Evolutionary conservation across 2,113 vertebrate species (phyloP), one percentile per base, ranked within the genome.

Genomic region (Siniperca knerii): DNA sequence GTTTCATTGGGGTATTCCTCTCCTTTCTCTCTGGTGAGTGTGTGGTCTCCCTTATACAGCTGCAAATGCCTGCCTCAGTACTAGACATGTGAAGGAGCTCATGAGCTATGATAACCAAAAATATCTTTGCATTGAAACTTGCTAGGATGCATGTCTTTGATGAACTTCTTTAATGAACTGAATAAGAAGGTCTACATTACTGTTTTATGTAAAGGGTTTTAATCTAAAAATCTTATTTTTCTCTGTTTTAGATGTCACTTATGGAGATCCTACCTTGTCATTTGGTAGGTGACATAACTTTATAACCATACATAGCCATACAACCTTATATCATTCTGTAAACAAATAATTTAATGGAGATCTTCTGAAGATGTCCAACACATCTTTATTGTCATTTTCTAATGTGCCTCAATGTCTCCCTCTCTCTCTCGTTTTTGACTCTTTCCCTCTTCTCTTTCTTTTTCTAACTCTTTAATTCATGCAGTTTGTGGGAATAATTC

Each of bases 11-110:
- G 90, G 84, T 95, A 75, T 90, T 95, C 78, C 92, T 96, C 87
- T 95, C 90, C 77, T 84, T 95, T 85, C 87, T 95, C 77, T 91
- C 79, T 62, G 95, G 96, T 96, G 92, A 96, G 96, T 95, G 90
- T 92, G 88, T 83, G 90, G 83, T 90, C 87, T 86, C 68, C 64
- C 85, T 81, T 85, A 57, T 64, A 52, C 87, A 90, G 87, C 83
- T 92, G 88, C 68, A 81, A 89, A 88, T 75, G 88, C 57, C 77
- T 89, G 84, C 65, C 54, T 86, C 25, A 84, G 29, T 75, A 2
- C 70, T 64, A 58, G 48, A 77, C 42, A 86, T 61, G 72, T 83
- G 50, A 71, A 81, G 61, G 33, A 79, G 13, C 85, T 84, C 61
- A 77, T 65, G 64, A 81, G 82, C 71, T 81, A 23, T 65, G 75